phyloP scores from a whole-genome alignment of 1,140 invertebrate species.

The Saccostrea glomerata region DNA sequence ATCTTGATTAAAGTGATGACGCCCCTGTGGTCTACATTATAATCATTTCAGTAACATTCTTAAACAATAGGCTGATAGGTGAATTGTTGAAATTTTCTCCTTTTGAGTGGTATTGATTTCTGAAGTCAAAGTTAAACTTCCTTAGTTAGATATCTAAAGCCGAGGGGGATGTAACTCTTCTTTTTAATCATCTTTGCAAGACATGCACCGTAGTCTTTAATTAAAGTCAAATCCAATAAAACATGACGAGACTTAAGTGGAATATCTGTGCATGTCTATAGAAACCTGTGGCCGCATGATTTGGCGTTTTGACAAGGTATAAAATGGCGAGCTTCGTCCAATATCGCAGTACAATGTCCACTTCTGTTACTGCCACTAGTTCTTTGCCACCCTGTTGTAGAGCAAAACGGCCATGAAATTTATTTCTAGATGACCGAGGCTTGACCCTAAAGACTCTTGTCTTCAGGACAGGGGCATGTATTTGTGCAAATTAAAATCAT shows the following conservation, averaged over 20 bases:
- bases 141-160: not conserved
- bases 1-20: too few species aligned
- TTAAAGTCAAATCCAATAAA: not conserved
- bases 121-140: not conserved
- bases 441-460: conserved; percentile 8
- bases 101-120: not conserved
- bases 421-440: conserved; percentile 38
- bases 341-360: not conserved
- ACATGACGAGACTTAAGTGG: not conserved
- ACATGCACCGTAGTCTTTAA: conserved; percentile 1
- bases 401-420: conserved; percentile 29
- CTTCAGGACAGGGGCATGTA: conserved; percentile 26
- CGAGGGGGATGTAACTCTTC: not conserved
- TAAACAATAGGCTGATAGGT: too few species aligned
- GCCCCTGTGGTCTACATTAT: too few species aligned
- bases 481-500: conserved; percentile 39
- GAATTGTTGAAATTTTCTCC: too few species aligned
- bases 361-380: not conserved
- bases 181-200: conserved; percentile 12
- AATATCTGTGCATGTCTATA: conserved; percentile 29
- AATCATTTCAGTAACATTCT: too few species aligned
- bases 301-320: conserved; percentile 13
- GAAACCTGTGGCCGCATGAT: conserved; percentile 26
- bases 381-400: conserved; percentile 20
- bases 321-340: not conserved